Percentiles rank a stretch among this genome's conserved stretches.
These are phyloP conservation scores for Cephalotes varians DNA, from an alignment of 2,888 invertebrate species.

Conservation along the genomic window DNA sequence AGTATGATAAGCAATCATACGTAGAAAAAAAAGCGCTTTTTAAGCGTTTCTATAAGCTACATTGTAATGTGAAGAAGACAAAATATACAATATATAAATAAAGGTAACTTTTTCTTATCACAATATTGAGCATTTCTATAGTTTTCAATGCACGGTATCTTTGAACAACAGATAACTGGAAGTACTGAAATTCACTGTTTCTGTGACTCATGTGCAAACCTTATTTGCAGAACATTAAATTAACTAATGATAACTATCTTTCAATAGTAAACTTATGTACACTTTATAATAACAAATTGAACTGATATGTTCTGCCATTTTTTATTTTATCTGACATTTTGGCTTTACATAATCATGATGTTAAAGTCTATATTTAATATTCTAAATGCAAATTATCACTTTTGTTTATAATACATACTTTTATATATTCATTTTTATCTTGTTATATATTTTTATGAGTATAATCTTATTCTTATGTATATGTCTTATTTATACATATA, in stretches of 20 bases:
- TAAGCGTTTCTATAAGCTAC: constrained; percentile 3
- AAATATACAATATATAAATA: constrained; percentile 18
- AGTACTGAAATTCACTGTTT: constrained; percentile 20
- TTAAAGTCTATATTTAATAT: constrained; percentile 37
- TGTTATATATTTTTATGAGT: not conserved
- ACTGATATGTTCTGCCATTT: constrained; percentile 60
- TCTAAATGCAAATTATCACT: constrained; percentile 56
- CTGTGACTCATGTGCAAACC: not conserved
- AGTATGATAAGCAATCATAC: not conserved
- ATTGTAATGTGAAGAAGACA: constrained; percentile 1
- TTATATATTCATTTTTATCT: constrained; percentile 23
- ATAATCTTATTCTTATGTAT: not conserved
- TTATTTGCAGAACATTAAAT: constrained; percentile 16
- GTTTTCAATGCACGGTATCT: not conserved
- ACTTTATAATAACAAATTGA: constrained; percentile 54
- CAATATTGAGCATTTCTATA: constrained; percentile 39
- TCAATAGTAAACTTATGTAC: constrained; percentile 48
- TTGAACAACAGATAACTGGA: constrained; percentile 26
- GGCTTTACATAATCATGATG: constrained; percentile 27
- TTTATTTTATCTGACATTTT: constrained; percentile 34
- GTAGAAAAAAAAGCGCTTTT: not conserved
- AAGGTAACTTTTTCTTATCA: constrained; percentile 45
- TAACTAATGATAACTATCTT: constrained; percentile 5
- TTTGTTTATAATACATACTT: constrained; percentile 54
- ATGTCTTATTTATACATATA: constrained; percentile 9